phyloP scores from a whole-genome alignment of 2,888 invertebrate species.

The Drosophila engyochracea region DNA sequence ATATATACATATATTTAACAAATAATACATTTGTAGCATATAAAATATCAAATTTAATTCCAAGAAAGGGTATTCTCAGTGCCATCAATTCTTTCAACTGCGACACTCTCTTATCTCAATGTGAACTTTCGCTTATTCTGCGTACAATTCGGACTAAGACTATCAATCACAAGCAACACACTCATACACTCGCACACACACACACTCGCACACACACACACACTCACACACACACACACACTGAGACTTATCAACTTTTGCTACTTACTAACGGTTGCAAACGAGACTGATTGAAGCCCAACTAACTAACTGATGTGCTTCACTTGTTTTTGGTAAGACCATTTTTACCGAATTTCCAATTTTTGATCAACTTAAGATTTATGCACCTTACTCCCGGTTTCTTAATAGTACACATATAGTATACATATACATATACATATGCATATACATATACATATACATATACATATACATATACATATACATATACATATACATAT shows the following conservation, averaged over 20 bases:
- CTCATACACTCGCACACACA: neutral
- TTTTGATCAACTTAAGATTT: neutral
- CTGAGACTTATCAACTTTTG: neutral
- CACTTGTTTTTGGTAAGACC: constrained; percentile 10
- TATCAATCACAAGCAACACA: neutral
- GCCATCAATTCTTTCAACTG: neutral
- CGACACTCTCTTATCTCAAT: neutral
- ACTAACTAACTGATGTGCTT: constrained; percentile 17
- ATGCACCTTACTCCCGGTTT: neutral
- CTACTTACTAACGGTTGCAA: constrained; percentile 31
- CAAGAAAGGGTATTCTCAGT: neutral
- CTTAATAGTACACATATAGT: neutral
- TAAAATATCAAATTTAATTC: neutral
- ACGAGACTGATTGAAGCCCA: constrained; percentile 46
- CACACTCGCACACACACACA: neutral
- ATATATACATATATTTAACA: no score
- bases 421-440: constrained; percentile 2
- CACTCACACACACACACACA: constrained; percentile 12
- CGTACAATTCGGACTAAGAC: neutral
- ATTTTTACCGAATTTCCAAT: constrained; percentile 20
- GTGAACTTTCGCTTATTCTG: neutral
- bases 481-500: constrained; percentile 17
- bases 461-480: constrained; percentile 11
- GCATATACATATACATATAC: constrained; percentile 13
- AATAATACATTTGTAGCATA: neutral